These are phyloP conservation scores for Apis cerana DNA, from an alignment of 1,140 invertebrate species.

Conservation along the genomic window DNA sequence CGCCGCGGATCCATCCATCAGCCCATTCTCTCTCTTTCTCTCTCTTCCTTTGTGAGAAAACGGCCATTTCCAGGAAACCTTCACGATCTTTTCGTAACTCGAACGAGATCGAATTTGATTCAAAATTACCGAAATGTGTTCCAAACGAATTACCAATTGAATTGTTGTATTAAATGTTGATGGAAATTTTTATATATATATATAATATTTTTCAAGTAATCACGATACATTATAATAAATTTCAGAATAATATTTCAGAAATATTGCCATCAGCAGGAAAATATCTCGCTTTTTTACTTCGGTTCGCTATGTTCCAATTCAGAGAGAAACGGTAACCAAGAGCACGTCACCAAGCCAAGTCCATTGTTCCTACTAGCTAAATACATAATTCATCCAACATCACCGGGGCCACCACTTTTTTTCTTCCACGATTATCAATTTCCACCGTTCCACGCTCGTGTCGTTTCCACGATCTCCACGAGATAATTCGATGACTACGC, in stretches of 20 bases:
- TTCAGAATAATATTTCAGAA: too few species aligned
- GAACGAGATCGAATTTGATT: constrained; percentile 4
- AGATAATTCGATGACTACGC: too few species aligned
- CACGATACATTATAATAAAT: too few species aligned
- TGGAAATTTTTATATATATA: too few species aligned
- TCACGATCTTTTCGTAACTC: not conserved
- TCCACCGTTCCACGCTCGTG: not conserved
- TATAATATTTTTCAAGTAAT: too few species aligned
- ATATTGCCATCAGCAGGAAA: too few species aligned
- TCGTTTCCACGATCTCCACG: not conserved
- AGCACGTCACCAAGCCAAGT: constrained; percentile 1
- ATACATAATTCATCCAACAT: constrained; percentile 39
- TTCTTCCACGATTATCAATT: constrained; percentile 22
- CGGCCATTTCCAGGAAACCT: constrained; percentile 20
- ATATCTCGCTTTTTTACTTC: not conserved
- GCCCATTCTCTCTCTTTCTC: not conserved
- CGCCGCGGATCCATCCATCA: constrained; percentile 34
- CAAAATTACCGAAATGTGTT: not conserved
- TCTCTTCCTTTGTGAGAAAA: not conserved
- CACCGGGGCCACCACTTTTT: not conserved
- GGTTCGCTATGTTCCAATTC: too few species aligned
- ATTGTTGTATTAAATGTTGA: not conserved
- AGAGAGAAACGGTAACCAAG: not conserved
- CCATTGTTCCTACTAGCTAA: constrained; percentile 9
- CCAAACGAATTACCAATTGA: not conserved